Conservation (phyloP, 2,797 vertebrate species). For the Eospalax fontanierii region DNA sequence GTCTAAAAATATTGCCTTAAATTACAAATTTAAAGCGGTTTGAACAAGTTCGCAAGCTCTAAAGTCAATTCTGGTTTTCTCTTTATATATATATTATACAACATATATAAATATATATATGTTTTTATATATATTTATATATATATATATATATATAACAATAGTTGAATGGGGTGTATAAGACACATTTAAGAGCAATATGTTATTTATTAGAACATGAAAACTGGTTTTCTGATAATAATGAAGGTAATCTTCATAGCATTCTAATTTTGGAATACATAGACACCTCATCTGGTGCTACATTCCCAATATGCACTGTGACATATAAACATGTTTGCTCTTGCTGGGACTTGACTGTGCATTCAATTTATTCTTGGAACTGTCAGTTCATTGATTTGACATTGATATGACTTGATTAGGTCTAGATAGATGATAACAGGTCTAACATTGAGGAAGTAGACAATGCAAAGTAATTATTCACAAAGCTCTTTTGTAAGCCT, state of each 20-base stretch:
- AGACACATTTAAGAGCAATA: background rate
- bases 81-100: no score
- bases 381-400: constrained; percentile 82
- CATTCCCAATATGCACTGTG: background rate
- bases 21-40: constrained; percentile 30
- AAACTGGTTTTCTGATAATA: background rate
- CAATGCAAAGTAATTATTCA: constrained; percentile 85
- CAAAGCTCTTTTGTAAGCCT: constrained; percentile 83
- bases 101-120: no score
- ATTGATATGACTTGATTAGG: constrained; percentile 83
- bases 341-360: constrained; percentile 2
- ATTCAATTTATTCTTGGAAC: constrained; percentile 78
- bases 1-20: background rate
- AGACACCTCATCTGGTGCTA: background rate
- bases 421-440: constrained; percentile 86
- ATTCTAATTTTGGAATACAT: background rate
- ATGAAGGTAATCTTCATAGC: background rate
- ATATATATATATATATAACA: no score
- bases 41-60: background rate
- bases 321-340: constrained; percentile 22
- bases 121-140: no score
- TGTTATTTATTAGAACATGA: background rate
- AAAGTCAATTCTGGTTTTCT: background rate
- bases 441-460: constrained; percentile 85
- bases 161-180: fast-evolving